Evolutionary conservation across 2,797 vertebrate genomes (phyloP).

Genomic region (Falco rusticolus): DNA sequence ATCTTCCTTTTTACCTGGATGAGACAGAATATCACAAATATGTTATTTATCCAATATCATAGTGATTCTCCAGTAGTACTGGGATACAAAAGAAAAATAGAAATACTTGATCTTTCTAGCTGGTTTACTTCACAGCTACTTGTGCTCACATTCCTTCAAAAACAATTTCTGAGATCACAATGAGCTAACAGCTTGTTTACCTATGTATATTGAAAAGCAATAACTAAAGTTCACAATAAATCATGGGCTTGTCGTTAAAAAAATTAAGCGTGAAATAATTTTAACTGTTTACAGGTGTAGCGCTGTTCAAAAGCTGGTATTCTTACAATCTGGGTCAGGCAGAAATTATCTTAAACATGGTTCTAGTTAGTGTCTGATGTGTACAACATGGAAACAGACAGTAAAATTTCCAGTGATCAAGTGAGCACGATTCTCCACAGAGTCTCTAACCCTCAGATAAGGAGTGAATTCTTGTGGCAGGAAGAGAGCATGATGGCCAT

Average conservation of each 20-base stretch:
- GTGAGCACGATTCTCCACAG: neutral
- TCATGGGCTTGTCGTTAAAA: neutral
- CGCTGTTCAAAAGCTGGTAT: neutral
- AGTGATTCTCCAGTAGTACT: neutral
- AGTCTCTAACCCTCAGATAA: neutral
- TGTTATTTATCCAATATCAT: neutral
- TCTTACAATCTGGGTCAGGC: neutral
- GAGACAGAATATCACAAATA: neutral
- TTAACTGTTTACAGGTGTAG: neutral
- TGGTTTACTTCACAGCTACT: neutral
- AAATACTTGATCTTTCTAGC: neutral
- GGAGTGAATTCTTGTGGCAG: conserved; percentile 2
- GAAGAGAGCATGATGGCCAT: neutral
- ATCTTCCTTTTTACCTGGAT: neutral
- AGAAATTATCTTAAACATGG: neutral
- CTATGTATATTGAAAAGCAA: neutral
- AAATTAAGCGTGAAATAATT: neutral
- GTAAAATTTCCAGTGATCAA: neutral
- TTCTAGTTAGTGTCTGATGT: neutral
- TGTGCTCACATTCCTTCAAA: neutral
- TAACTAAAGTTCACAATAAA: neutral
- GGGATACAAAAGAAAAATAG: neutral
- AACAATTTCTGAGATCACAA: neutral
- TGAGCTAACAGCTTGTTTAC: neutral
- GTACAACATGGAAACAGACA: neutral